These are phyloP conservation scores for Hystrix cristata DNA, from an alignment of 2,113 vertebrate species.

Conservation along the genomic window DNA sequence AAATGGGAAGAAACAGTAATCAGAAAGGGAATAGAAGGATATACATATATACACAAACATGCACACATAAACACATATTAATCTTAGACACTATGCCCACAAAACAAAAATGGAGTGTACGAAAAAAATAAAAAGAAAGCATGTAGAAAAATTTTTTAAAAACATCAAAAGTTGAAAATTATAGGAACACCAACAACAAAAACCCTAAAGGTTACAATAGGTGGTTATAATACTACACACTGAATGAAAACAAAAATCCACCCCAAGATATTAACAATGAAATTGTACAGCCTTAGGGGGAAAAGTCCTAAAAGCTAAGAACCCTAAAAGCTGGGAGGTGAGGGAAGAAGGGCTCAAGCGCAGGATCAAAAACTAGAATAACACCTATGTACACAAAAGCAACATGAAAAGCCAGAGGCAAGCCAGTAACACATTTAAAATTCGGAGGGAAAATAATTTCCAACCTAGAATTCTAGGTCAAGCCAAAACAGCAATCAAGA, in stretches of 20 bases:
- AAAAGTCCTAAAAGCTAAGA: background rate
- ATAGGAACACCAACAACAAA: background rate
- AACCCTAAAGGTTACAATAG: background rate
- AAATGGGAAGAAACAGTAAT: slow-evolving; percentile 23
- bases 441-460: background rate
- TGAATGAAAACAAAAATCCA: background rate
- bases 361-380: background rate
- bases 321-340: background rate
- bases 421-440: background rate
- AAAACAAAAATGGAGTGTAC: background rate
- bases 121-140: background rate
- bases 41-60: background rate
- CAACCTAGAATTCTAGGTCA: background rate
- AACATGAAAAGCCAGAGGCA: background rate
- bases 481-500: background rate
- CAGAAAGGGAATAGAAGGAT: background rate
- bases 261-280: background rate
- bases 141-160: background rate
- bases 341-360: background rate
- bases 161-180: background rate
- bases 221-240: background rate
- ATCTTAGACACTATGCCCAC: background rate
- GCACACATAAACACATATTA: background rate
- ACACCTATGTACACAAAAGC: background rate
- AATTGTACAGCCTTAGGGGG: background rate